Evolutionary conservation across 2,113 vertebrate species (phyloP).

Genomic region (Onychostruthus taczanowskii): DNA sequence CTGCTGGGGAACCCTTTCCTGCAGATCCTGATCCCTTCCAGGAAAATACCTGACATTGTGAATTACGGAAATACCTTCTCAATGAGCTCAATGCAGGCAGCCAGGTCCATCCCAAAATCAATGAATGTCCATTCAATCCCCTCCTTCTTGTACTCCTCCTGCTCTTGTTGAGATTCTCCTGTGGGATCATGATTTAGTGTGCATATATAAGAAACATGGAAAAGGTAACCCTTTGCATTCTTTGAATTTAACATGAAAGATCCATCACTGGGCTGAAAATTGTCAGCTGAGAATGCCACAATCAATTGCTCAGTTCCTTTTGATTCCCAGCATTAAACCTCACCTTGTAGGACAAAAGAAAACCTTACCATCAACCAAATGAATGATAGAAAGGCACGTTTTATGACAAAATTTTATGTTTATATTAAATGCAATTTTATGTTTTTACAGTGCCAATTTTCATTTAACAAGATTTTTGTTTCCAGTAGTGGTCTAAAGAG

Average conservation of each 20-base stretch:
- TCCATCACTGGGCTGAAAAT: neutral
- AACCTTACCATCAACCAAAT: neutral
- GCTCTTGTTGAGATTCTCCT: conserved; percentile 90
- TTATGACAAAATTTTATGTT: neutral
- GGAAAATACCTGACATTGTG: no score
- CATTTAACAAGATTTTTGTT: neutral
- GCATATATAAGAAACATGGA: neutral
- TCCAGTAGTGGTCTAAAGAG: neutral
- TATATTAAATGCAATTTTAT: neutral
- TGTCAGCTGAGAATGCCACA: neutral
- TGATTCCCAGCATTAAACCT: neutral
- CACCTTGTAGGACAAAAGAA: neutral
- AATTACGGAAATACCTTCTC: no score
- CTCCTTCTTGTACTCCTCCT: no score
- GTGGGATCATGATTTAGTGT: neutral
- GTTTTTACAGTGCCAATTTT: neutral
- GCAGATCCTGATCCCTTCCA: conserved; percentile 53
- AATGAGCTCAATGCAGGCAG: no score
- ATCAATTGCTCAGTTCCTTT: neutral
- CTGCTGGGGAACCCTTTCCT: no score
- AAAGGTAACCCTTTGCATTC: neutral
- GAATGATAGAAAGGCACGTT: neutral
- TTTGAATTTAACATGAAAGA: neutral
- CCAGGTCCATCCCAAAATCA: no score
- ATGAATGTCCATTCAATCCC: no score